Evolutionary conservation across 2,888 invertebrate genomes (phyloP).

Genomic region (Himalopsyche kuldschensis): DNA sequence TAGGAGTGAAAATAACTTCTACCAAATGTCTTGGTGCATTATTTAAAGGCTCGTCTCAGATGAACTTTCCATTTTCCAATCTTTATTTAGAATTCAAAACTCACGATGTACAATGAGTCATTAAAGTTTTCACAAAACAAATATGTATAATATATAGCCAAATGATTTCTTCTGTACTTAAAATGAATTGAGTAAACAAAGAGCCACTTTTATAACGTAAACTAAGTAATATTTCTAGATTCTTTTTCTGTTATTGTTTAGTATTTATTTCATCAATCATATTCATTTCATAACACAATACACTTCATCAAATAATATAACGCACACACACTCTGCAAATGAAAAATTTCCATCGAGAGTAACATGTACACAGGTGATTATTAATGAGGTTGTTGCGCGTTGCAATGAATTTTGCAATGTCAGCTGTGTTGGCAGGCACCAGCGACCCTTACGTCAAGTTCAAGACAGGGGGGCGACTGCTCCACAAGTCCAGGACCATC

Average conservation of each 20-base stretch:
- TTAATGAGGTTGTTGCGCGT: slow-evolving; percentile 35
- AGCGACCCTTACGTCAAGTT: slow-evolving; percentile 99
- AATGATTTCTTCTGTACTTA: no score
- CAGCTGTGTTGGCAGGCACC: slow-evolving; percentile 73
- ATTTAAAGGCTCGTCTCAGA: no score
- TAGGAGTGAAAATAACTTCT: neutral
- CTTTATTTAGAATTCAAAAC: no score
- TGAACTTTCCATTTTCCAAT: neutral
- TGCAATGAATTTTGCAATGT: slow-evolving; percentile 47
- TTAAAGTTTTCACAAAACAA: no score
- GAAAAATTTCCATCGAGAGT: neutral
- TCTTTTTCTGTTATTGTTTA: neutral
- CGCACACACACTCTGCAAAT: neutral
- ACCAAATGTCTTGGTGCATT: neutral
- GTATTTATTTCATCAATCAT: neutral
- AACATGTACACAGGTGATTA: neutral
- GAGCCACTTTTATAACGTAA: no score
- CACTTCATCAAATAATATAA: neutral
- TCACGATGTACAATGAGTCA: no score
- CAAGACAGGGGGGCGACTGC: slow-evolving; percentile 80
- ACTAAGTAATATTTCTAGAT: neutral
- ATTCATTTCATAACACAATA: neutral
- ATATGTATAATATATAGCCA: no score
- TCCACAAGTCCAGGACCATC: slow-evolving; percentile 93
- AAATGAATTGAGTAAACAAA: no score